Percentiles rank a stretch among this genome's conserved stretches.
These are phyloP conservation scores for Autographa gamma DNA, from an alignment of 2,888 invertebrate genomes.

Conservation along the genomic window DNA sequence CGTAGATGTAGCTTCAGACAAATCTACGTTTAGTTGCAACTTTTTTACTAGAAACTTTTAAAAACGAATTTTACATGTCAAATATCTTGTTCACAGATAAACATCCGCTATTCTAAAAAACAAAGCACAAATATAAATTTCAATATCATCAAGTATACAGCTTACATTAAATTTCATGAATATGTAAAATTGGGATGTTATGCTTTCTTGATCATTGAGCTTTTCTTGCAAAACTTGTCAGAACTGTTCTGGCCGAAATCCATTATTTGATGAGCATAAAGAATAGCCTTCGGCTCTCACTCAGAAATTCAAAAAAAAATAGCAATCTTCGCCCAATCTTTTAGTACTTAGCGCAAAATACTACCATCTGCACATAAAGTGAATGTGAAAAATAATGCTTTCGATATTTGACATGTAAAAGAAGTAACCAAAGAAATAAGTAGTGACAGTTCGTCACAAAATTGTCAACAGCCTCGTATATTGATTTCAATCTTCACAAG, in stretches of 20 bases:
- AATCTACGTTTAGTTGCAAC: conserved; percentile 59
- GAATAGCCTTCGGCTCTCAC: too few species aligned
- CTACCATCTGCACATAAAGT: neutral
- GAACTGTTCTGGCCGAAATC: too few species aligned
- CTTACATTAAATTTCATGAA: too few species aligned
- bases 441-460: too few species aligned
- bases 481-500: conserved; percentile 14
- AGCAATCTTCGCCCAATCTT: neutral
- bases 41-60: conserved; percentile 26
- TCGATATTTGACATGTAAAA: neutral
- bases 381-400: neutral
- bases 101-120: neutral
- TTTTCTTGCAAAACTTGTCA: too few species aligned
- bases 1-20: conserved; percentile 46
- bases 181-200: too few species aligned
- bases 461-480: neutral
- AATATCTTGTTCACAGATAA: neutral
- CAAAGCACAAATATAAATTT: neutral
- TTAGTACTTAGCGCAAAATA: neutral
- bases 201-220: too few species aligned
- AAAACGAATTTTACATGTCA: neutral
- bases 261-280: too few species aligned
- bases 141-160: neutral
- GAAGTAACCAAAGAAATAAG: neutral
- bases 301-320: too few species aligned